Base-by-base conservation (phyloP, 2,888 invertebrate genomes). In the Zele albiditarsus region DNA sequence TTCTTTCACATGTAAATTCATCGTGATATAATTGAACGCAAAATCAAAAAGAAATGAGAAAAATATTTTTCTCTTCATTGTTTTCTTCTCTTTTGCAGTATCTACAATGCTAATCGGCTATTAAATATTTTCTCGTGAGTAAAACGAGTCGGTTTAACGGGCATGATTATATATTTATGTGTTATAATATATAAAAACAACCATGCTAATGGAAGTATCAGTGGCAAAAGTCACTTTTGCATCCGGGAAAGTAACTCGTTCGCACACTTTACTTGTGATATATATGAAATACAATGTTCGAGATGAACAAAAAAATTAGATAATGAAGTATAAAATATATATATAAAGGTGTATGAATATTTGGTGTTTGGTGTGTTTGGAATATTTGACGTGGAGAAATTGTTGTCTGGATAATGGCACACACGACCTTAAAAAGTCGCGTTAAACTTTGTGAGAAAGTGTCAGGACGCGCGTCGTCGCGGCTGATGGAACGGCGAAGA, bases 391-490 rank as follows among this genome's bases (percentile, higher is more conserved):
- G n/a, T 53, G 49, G 20, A 23, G 33, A 20, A 63, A 31, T 60
- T 60, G 10, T 60, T 27, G 2, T 60, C 0, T 14, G 25, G 60
- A 60, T 28, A 60, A 60, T 60, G 28, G 28, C 8, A 12, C 12
- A 12, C 31, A 60, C 16, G 58, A 76, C 74, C 75, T 79, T 80
- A 81, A 85, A 82, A 83, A 80, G 76, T 81, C 76, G 79, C 81
- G 82, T 68, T 80, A 80, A 83, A 80, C 82, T 78, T 82, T 83
- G 82, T 81, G 84, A 84, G 85, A 85, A 83, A 85, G 84, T 84
- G 86, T 86, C 86, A 82, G 83, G 78, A 72, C 74, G 78, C 23
- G 12, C 31, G 20, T 33, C 31, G 20, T 33, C 33, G 20, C 28
- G 78, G 82, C 80, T 82, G 84, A 84, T 81, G 81, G 79, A 84